These are phyloP conservation scores for Ptychodera flava DNA, from an alignment of 35 echinoderm and acorn worm genomes.

Conservation along the genomic window DNA sequence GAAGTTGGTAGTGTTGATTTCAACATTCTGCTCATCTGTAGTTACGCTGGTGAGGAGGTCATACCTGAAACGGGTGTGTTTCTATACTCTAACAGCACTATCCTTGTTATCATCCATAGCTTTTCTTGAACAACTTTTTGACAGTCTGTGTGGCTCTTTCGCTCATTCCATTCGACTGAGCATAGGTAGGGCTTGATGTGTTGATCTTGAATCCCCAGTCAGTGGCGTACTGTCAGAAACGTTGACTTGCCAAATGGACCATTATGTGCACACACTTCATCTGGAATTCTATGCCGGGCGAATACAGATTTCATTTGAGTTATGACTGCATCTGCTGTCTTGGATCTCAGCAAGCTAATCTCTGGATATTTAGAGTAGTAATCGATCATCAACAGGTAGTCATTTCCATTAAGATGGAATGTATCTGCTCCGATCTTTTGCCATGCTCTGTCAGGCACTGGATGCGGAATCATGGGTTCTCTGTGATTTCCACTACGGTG, in stretches of 20 bases:
- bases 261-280: too few relatives aligned
- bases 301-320: slow-evolving; percentile 28
- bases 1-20: neutral
- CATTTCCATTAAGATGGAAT: slow-evolving; percentile 4
- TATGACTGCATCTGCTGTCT: slow-evolving; percentile 22
- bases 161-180: neutral
- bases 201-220: too few relatives aligned
- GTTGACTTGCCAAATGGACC: too few relatives aligned
- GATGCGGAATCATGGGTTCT: slow-evolving; percentile 23
- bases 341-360: slow-evolving; percentile 15
- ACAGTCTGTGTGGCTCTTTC: neutral
- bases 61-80: slow-evolving; percentile 7
- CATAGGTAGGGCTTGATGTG: too few relatives aligned
- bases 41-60: neutral
- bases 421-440: slow-evolving; percentile 20
- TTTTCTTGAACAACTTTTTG: slow-evolving; percentile 38
- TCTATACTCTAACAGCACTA: neutral
- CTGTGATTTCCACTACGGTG: slow-evolving; percentile 22
- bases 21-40: neutral
- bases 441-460: slow-evolving; percentile 14
- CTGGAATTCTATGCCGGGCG: neutral
- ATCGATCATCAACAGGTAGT: slow-evolving; percentile 20
- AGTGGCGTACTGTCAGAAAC: too few relatives aligned
- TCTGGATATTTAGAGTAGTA: slow-evolving; percentile 43
- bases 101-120: neutral